phyloP scores from a whole-genome alignment of 2,113 vertebrate genomes.

The Anolis sagrei region DNA sequence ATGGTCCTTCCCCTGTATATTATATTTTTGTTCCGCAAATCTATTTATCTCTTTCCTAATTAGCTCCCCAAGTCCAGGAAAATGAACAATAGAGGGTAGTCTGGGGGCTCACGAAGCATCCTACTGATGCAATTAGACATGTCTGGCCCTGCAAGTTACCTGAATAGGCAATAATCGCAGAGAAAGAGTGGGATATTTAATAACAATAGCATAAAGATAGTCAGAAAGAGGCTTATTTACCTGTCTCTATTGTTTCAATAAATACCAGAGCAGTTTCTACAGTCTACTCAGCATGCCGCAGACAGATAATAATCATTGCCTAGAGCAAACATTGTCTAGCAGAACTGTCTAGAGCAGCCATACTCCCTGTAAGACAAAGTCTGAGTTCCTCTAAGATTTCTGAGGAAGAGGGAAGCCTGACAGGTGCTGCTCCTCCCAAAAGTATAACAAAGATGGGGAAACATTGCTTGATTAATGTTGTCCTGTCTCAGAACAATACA shows the following conservation, averaged over 20 bases:
- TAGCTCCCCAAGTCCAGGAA: not conserved
- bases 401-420: not conserved
- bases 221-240: not conserved
- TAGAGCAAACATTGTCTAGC: conserved; percentile 2
- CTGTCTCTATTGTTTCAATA: not conserved
- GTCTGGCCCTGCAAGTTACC: not conserved
- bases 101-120: not conserved
- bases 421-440: not conserved
- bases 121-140: not conserved
- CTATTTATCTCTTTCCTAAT: not conserved
- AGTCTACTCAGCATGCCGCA: not conserved
- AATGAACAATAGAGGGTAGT: not conserved
- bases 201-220: not conserved
- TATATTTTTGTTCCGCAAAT: not conserved
- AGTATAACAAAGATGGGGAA: not conserved
- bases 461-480: not conserved
- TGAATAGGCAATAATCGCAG: not conserved
- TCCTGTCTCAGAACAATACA: conserved; percentile 9
- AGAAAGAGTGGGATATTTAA: not conserved
- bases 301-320: not conserved
- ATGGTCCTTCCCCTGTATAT: not conserved
- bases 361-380: not conserved
- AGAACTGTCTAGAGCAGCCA: not conserved
- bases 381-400: not conserved
- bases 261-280: not conserved